Evolutionary conservation across 64 coral and sea anemone species (phyloP).

Genomic region (Stichodactyla mertensii): DNA sequence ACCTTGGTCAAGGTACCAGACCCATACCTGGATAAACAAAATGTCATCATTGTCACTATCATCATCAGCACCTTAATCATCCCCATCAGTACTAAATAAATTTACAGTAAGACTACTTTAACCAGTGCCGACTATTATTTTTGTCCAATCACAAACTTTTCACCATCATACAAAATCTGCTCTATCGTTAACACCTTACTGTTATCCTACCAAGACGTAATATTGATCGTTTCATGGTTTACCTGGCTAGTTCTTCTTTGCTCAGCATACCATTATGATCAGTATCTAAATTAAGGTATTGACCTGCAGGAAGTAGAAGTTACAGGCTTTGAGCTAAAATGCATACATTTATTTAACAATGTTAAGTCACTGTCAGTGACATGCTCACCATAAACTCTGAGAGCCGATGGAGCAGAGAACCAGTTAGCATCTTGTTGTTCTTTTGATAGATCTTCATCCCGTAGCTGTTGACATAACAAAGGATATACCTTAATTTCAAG

Average conservation of each 20-base stretch:
- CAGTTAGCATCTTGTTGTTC: constrained; percentile 99
- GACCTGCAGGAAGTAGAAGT: constrained; percentile 43
- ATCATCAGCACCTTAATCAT: no score
- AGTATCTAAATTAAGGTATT: constrained; percentile 96
- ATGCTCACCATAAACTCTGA: constrained; percentile 77
- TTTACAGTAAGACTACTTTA: not conserved
- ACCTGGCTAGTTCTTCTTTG: constrained; percentile 96
- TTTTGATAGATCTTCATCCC: constrained; percentile 98
- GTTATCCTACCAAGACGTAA: no score
- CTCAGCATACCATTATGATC: constrained; percentile 99
- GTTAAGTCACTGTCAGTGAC: not conserved
- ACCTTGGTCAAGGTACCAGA: constrained; percentile 95
- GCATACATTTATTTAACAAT: not conserved
- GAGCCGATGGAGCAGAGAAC: constrained; percentile 95
- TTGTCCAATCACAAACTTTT: not conserved
- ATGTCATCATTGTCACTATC: not conserved
- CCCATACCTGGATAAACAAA: constrained; percentile 75
- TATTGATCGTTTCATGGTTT: not conserved
- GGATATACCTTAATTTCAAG: no score
- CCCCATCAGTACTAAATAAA: no score
- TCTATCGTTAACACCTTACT: no score
- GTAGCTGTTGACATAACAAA: constrained; percentile 40
- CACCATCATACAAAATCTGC: no score
- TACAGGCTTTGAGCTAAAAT: not conserved
- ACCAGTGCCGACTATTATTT: not conserved